Base-by-base conservation (phyloP, 2,888 invertebrate genomes). In the Hemaris fuciformis region DNA sequence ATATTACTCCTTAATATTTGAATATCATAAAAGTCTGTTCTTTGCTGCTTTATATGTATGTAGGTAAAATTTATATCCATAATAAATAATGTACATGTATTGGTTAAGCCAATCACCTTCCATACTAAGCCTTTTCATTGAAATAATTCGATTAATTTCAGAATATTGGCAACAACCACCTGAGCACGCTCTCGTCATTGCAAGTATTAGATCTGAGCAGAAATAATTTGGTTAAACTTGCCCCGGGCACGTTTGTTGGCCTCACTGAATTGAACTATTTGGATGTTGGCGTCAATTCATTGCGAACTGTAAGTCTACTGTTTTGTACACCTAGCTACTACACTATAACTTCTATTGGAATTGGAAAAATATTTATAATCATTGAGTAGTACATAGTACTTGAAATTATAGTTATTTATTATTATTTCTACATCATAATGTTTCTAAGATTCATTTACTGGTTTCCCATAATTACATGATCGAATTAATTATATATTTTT, bases 201-300 rank as follows among this genome's bases (percentile, higher is more conserved):
- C 95, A 97, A 85, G 94, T 95, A 5, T 84, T 98, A 73, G 97
- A 98, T 83, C 89, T 98, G 60, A 97, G 97, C 75, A 93, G 97
- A 66, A 98, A 98, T 82, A 96, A 96, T 76, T 95, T 98, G 18
- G 96, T 96, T 8, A 96, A 96, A 69, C 94, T 98, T 60, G 95
- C 96, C 0, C 95, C 96, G 0, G 97, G 97, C 63, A 96, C 97
- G 0, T 98, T 98, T 82, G 94, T 95, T 10, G 96, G 96, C 2
- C 92, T 98, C 60, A 93, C 93, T 5, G 94, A 94, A 60, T 86
- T 98, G 18, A 93, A 94, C 62, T 95, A 95, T 75, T 93, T 98
- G 68, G 97, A 97, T 77, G 93, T 98, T 13, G 97, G 97, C 67
- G 95, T 98, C 34, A 98, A 98, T 81, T 96, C 97, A 2, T 88